Base-by-base conservation (phyloP, 2,888 invertebrate species). In the Agelastica alni region DNA sequence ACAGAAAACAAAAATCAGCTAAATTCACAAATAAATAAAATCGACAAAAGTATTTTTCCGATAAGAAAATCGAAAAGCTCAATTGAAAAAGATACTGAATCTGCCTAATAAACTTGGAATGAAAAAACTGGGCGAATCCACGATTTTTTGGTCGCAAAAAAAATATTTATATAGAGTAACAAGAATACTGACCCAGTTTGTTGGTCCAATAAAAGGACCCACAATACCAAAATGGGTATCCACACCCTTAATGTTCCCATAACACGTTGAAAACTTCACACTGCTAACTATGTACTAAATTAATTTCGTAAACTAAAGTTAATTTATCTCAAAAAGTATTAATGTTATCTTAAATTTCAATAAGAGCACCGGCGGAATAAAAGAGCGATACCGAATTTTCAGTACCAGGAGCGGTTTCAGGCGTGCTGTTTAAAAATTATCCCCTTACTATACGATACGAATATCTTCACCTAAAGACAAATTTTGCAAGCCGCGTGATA, bases 281-380 rank as follows among this genome's bases (percentile, higher is more conserved):
- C 46, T 26, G 17, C 22, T 41, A 49, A 49, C 7, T 42, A 32
- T n/a, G n/a, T 49, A 49, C 49, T 49, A 42, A 49, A 41, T 22
- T 6, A 42, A 42, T 22, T 41, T 32, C 17, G 49, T 36, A 17
- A 49, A 42, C 10, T 49, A 31, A 20, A 32, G 32, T 26, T 18
- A 31, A 32, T 49, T 49, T 49, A 49, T 49, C 41, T 41, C 16
- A 37, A 37, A 46, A 45, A 34, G 20, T 6, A 16, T 10, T 20
- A n/a, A n/a, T n/a, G 34, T 46, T 46, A 36, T 46, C 36, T 20
- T 5, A 36, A 28, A 46, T 37, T 46, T 28, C 12, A 34, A 36
- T 28, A 37, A 46, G 37, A 46, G 46, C 36, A 37, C 26, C 36
- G 37, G 46, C 46, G 46, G 34, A 34, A 34, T 22, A 42, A 3